A percentile compares a stretch with the other conserved stretches of the same genome.
These are phyloP conservation scores for Dorcus hopei DNA, from an alignment of 2,888 invertebrate genomes.

Conservation along the genomic window DNA sequence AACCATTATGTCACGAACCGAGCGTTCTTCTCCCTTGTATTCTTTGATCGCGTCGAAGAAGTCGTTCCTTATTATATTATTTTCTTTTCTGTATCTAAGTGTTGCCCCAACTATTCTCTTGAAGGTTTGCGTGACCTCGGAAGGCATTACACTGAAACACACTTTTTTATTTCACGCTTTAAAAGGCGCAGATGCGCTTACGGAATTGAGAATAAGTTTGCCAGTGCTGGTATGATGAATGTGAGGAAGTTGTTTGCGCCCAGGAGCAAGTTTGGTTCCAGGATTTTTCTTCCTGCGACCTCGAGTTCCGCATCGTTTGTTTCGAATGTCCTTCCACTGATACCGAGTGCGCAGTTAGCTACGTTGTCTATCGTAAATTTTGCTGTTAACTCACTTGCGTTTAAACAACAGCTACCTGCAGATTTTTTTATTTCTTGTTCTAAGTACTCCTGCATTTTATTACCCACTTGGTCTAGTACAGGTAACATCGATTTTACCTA, in stretches of 20 bases:
- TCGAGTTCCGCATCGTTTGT: slow-evolving; percentile 2
- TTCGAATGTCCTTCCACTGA: slow-evolving; percentile 10
- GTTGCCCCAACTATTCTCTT: slow-evolving; percentile 35
- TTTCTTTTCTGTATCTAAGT: slow-evolving; percentile 41
- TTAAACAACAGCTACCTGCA: not conserved
- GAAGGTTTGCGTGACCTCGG: slow-evolving; percentile 6
- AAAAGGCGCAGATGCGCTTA: not conserved
- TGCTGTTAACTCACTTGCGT: slow-evolving; percentile 8
- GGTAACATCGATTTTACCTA: slow-evolving; percentile 49
- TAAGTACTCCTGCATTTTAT: slow-evolving; percentile 42
- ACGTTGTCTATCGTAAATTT: slow-evolving; percentile 14
- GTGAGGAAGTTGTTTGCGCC: slow-evolving; percentile 4
- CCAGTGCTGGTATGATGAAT: slow-evolving; percentile 6
- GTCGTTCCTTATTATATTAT: slow-evolving; percentile 43
- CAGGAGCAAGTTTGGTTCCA: slow-evolving; percentile 4
- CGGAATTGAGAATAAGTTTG: slow-evolving; percentile 4
- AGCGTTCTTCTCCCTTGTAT: slow-evolving; percentile 30
- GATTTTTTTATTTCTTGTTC: slow-evolving; percentile 16
- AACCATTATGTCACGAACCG: slow-evolving; percentile 36
- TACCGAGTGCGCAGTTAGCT: slow-evolving; percentile 7
- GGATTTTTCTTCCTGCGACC: slow-evolving; percentile 6
- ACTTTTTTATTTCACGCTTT: not conserved
- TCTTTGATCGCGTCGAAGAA: slow-evolving; percentile 45
- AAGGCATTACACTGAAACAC: slow-evolving; percentile 7
- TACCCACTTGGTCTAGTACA: slow-evolving; percentile 46